Evolutionary conservation across 2,113 vertebrate genomes (phyloP), one percentile per base, ranked within the genome.

Genomic region (Grammomys dolichurus): DNA sequence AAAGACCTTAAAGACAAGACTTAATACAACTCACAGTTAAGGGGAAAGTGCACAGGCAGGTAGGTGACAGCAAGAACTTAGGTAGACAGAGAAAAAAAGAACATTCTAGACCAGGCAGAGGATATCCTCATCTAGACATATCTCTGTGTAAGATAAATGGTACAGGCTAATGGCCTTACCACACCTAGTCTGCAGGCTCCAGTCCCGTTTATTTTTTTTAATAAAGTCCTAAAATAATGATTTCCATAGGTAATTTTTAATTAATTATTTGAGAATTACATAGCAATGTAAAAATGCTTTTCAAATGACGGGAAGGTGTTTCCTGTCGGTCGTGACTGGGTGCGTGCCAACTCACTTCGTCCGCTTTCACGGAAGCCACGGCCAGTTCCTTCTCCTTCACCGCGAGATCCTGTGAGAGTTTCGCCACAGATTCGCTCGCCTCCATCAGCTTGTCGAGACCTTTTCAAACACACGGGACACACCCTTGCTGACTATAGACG

Each of bases 311-410:
- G 80, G 24, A 92, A 86, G 63, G 69, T 11, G 33, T 76, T 54
- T 60, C 89, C 28, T 20, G 19, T 19, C 3, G 3, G 4, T 51
- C 40, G 20, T 16, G 12, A 75, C 5, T 58, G 82, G 77, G 85
- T 26, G 75, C 90, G 60, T 51, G 58, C 16, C 90, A 87, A 98
- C 98, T 97, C 92, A 99, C 99, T 98, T 99, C 98, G 93, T 99
- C 99, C 96, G 99, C 99, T 97, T 99, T 99, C 89, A 96, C 0
- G 24, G 99, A 99, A 69, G 99, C 99, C 89, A 99, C 60, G 24
- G 98, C 99, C 86, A 99, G 88, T 91, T 99, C 99, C 93, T 99
- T 99, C 97, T 99, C 99, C 91, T 99, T 99, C 70, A 99, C 1
- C 0, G 98, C 98, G 54, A 99, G 40, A 1, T 99, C 98, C 89